phyloP scores from a whole-genome alignment of 2,113 vertebrate genomes.

The Erythrolamprus reginae region DNA sequence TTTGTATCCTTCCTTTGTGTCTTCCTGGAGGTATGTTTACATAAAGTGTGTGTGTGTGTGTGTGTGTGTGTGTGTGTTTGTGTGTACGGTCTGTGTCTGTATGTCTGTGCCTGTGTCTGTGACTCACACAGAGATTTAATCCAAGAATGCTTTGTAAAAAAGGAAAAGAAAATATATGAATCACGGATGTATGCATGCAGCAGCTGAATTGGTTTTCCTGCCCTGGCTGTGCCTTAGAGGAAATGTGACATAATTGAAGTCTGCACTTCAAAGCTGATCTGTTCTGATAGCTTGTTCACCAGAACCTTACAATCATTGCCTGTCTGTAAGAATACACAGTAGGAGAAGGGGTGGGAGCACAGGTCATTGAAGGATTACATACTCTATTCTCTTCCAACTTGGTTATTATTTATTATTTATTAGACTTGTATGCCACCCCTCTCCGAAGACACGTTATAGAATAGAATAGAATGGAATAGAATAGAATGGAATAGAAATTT shows the following conservation, averaged over 20 bases:
- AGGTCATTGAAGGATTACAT: slow-evolving; percentile 31
- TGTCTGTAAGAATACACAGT: slow-evolving; percentile 28
- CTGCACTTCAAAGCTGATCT: slow-evolving; percentile 61
- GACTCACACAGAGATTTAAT: rapidly evolving
- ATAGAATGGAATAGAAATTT: too few species aligned
- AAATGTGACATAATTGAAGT: slow-evolving; percentile 21
- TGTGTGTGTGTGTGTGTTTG: rapidly evolving
- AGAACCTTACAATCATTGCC: slow-evolving; percentile 55
- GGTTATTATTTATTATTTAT: too few species aligned
- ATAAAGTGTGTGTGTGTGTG: rapidly evolving
- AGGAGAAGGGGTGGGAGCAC: slow-evolving; percentile 19
- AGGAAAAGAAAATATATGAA: neutral
- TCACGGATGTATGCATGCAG: rapidly evolving
- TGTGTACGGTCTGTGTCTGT: rapidly evolving
- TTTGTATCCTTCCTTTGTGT: neutral
- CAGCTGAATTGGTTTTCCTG: slow-evolving; percentile 15
- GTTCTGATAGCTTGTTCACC: slow-evolving; percentile 56
- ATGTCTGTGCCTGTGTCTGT: too few species aligned
- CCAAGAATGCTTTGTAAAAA: neutral
- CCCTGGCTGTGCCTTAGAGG: slow-evolving; percentile 23
- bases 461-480: too few species aligned
- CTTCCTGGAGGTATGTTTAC: rapidly evolving
- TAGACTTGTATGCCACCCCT: too few species aligned
- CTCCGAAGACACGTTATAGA: too few species aligned
- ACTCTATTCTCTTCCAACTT: rapidly evolving